A percentile compares a stretch with the other conserved stretches of the same genome.
These are phyloP conservation scores for Diadophis punctatus DNA, from an alignment of 2,113 vertebrate species.

Conservation along the genomic window DNA sequence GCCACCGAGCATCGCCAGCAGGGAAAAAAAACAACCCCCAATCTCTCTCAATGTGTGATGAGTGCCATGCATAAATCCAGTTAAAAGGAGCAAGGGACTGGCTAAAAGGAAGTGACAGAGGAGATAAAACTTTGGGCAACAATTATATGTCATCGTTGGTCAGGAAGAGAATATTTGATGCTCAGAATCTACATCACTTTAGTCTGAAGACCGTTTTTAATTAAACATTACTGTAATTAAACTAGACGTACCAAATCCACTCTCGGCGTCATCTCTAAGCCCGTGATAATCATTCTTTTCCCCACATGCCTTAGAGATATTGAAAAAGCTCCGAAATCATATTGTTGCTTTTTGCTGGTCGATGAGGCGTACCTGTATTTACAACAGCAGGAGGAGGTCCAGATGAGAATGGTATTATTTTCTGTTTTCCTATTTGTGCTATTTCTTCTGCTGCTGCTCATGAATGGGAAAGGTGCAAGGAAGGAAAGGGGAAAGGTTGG, in stretches of 20 bases:
- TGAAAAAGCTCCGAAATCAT: background rate
- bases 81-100: background rate
- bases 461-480: background rate
- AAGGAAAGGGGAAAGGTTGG: background rate
- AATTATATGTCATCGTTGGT: background rate
- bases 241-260: background rate
- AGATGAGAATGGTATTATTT: background rate
- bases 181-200: background rate
- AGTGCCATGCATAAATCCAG: background rate
- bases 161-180: background rate
- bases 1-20: background rate
- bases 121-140: background rate
- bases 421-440: background rate
- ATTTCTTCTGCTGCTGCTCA: background rate
- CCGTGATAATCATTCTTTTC: background rate
- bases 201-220: background rate
- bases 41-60: background rate
- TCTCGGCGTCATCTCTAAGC: background rate
- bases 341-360: background rate
- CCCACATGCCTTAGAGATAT: background rate
- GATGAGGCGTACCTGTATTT: background rate
- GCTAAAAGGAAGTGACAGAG: background rate
- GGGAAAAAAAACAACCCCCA: background rate
- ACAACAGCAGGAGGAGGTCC: background rate
- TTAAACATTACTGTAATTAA: conserved; percentile 8